Percentiles rank a stretch among this genome's conserved stretches.
Conservation (phyloP, 2,797 vertebrate genomes). For the Arvicola amphibius region DNA sequence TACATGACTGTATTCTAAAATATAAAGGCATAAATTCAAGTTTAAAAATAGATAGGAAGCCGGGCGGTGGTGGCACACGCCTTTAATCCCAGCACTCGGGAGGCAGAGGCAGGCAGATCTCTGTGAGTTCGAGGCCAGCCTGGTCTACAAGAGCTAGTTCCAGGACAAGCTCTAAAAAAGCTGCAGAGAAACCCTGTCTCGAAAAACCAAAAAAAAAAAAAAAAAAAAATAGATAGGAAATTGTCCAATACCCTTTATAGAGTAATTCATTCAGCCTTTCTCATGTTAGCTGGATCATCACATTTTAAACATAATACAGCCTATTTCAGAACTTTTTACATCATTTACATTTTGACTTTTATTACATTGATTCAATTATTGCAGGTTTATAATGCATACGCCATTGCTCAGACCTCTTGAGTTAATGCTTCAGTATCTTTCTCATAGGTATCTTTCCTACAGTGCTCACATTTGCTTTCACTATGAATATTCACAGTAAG, state of each 20-base stretch:
- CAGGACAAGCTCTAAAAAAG: no score
- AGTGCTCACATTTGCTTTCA: not conserved
- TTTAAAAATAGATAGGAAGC: not conserved
- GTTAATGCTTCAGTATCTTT: not conserved
- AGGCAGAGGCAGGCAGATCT: no score
- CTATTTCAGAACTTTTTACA: not conserved
- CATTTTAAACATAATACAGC: constrained; percentile 37
- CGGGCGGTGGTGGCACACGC: no score
- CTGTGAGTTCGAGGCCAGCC: no score
- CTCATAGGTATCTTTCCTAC: not conserved
- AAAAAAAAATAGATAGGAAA: not conserved
- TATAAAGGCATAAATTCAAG: not conserved
- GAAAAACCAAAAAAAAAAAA: no score
- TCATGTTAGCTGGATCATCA: not conserved
- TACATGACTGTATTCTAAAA: not conserved
- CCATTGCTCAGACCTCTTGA: not conserved
- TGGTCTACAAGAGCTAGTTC: no score
- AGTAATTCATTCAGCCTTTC: not conserved
- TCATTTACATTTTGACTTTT: not conserved
- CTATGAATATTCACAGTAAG: not conserved
- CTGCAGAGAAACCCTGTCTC: no score
- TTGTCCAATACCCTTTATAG: not conserved
- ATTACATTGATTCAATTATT: not conserved
- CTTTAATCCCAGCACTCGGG: no score
- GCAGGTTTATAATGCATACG: not conserved